phyloP scores from a whole-genome alignment of 2,888 invertebrate genomes.

The Drosophila affinis region DNA sequence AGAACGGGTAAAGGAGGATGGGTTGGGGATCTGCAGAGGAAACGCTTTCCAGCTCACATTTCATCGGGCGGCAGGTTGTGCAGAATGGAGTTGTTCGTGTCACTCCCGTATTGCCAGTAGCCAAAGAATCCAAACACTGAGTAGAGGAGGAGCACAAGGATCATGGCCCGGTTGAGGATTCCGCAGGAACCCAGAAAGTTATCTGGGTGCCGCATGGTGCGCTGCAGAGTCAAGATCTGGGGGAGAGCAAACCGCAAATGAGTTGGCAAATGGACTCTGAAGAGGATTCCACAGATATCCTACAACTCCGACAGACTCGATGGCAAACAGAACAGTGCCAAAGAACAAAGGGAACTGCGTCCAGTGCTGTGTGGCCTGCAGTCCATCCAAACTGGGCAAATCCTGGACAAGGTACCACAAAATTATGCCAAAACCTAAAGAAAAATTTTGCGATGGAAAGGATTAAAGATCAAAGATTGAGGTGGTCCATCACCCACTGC shows the following conservation, averaged over 20 bases:
- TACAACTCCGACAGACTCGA: slow-evolving; percentile 92
- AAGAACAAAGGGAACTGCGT: slow-evolving; percentile 91
- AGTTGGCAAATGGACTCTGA: neutral
- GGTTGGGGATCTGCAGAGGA: no score
- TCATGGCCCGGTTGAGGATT: slow-evolving; percentile 94
- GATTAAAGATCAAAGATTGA: fast-evolving
- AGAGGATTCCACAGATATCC: slow-evolving; percentile 78
- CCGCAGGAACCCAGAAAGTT: slow-evolving; percentile 95
- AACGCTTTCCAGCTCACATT: slow-evolving; percentile 85
- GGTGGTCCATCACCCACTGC: slow-evolving; percentile 81
- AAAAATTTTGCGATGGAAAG: neutral
- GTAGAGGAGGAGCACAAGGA: slow-evolving; percentile 91
- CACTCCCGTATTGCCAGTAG: slow-evolving; percentile 92
- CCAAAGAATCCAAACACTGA: slow-evolving; percentile 95
- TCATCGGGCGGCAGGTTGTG: slow-evolving; percentile 90
- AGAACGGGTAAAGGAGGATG: neutral
- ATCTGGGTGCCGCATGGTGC: slow-evolving; percentile 94
- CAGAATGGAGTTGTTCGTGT: slow-evolving; percentile 91
- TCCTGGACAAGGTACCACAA: slow-evolving; percentile 91
- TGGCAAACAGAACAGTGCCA: slow-evolving; percentile 95
- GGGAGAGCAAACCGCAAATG: neutral
- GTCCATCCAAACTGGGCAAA: slow-evolving; percentile 84
- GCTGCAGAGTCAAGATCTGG: slow-evolving; percentile 96
- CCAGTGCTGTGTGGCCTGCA: slow-evolving; percentile 83
- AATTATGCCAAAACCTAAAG: slow-evolving; percentile 87